These are phyloP conservation scores for Phytoseiulus persimilis DNA, from an alignment of 2,888 invertebrate genomes.

Conservation along the genomic window DNA sequence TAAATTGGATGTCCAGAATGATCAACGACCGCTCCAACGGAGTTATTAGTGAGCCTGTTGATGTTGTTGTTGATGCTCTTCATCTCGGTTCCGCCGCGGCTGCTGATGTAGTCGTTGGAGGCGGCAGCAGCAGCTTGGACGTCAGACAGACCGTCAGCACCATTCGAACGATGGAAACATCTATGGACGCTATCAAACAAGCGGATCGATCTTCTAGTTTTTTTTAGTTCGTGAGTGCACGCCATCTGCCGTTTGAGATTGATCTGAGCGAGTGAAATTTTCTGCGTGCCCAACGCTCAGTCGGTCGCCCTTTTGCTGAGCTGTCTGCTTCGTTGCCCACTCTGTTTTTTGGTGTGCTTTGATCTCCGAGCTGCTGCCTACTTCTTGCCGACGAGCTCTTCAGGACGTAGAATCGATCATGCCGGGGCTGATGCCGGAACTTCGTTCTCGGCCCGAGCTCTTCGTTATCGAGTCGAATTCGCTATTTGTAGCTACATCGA, in stretches of 20 bases:
- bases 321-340: background rate
- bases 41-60: background rate
- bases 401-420: background rate
- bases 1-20: conserved; percentile 5
- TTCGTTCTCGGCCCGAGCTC: too few species aligned
- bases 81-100: background rate
- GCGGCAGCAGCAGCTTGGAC: background rate
- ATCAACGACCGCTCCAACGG: background rate
- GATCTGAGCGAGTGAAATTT: background rate
- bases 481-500: too few species aligned
- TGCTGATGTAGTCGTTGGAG: background rate
- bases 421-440: background rate
- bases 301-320: background rate
- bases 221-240: background rate
- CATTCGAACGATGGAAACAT: background rate
- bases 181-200: background rate
- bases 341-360: background rate
- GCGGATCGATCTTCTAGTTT: background rate
- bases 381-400: background rate
- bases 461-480: too few species aligned
- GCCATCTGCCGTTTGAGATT: background rate
- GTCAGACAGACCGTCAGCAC: background rate
- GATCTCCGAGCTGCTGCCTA: background rate
- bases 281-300: background rate
- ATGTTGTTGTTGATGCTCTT: background rate